Conservation (phyloP, 2,888 invertebrate species). For the Tinea trinotella region DNA sequence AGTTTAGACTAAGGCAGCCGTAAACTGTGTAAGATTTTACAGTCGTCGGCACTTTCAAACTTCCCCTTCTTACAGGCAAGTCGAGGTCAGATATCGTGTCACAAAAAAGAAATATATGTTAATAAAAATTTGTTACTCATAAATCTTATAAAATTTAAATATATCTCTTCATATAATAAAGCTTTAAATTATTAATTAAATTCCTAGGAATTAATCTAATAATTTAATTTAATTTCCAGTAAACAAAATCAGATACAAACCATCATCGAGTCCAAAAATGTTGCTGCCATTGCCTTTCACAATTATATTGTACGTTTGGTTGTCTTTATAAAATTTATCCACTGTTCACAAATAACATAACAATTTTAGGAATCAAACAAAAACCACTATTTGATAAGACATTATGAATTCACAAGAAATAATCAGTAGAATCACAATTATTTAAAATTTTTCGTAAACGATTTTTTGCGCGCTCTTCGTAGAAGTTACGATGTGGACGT, state of each 20-base stretch:
- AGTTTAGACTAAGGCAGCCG: too few relatives aligned
- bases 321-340: slow-evolving; percentile 59
- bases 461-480: slow-evolving; percentile 1
- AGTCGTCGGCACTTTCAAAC: too few relatives aligned
- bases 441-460: slow-evolving; percentile 16
- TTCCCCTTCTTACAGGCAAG: too few relatives aligned
- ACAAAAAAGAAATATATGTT: too few relatives aligned
- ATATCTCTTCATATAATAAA: too few relatives aligned
- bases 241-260: slow-evolving; percentile 28
- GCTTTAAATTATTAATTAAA: too few relatives aligned
- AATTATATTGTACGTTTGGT: slow-evolving; percentile 67
- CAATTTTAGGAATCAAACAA: slow-evolving; percentile 37
- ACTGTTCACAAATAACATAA: slow-evolving; percentile 55
- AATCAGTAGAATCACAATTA: slow-evolving; percentile 27
- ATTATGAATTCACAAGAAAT: slow-evolving; percentile 26
- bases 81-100: too few relatives aligned
- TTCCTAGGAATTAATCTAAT: too few relatives aligned
- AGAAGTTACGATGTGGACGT: slow-evolving; percentile 35
- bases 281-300: slow-evolving; percentile 60
- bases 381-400: slow-evolving; percentile 33
- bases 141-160: too few relatives aligned
- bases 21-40: too few relatives aligned
- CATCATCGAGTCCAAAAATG: slow-evolving; percentile 56
- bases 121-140: too few relatives aligned
- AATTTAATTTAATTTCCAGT: too few relatives aligned